Evolutionary conservation across 2,888 invertebrate genomes (phyloP).

Genomic region (Synanthedon andrenaeformis): DNA sequence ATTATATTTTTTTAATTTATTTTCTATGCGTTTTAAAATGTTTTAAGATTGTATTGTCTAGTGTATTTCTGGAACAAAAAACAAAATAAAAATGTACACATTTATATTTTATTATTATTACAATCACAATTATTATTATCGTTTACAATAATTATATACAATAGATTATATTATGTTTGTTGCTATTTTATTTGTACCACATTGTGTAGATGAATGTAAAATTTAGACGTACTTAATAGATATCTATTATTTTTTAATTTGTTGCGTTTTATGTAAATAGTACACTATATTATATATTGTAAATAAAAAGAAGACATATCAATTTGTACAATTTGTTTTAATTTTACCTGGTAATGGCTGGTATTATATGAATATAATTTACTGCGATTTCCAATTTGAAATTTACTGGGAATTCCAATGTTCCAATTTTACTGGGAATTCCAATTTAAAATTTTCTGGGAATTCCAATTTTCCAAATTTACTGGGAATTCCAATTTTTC

Average conservation of each 20-base stretch:
- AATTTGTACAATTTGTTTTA: conserved; percentile 50
- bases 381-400: no score
- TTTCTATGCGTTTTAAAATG: no score
- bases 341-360: conserved; percentile 6
- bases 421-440: no score
- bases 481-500: no score
- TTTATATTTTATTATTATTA: neutral
- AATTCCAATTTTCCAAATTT: no score
- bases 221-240: conserved; percentile 43
- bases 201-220: conserved; percentile 29
- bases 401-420: no score
- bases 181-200: neutral
- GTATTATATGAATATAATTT: neutral
- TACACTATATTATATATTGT: conserved; percentile 55
- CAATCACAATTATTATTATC: conserved; percentile 1
- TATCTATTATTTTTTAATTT: conserved; percentile 15
- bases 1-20: no score
- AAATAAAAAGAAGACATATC: conserved; percentile 68
- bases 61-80: no score
- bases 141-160: conserved; percentile 1
- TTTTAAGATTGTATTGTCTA: no score
- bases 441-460: no score
- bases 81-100: neutral
- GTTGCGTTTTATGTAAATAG: conserved; percentile 44
- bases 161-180: neutral